Evolutionary conservation across 2,113 vertebrate species (phyloP).

Genomic region (Vicugna pacos): DNA sequence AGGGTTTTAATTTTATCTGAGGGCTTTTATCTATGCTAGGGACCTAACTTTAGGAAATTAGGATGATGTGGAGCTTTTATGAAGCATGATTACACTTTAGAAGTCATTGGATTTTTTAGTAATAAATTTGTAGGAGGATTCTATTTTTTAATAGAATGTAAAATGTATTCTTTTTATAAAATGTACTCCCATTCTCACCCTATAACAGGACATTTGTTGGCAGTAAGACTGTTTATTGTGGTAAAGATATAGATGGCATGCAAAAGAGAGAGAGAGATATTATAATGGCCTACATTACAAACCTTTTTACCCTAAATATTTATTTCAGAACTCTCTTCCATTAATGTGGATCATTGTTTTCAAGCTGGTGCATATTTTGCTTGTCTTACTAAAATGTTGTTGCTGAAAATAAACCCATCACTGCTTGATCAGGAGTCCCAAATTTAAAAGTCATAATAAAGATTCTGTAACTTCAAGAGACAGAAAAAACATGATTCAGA

Average conservation of each 20-base stretch:
- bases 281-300: slow-evolving; percentile 18
- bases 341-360: slow-evolving; percentile 65
- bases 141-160: background rate
- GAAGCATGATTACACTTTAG: slow-evolving; percentile 43
- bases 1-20: slow-evolving; percentile 37
- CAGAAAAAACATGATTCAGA: slow-evolving; percentile 24
- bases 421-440: background rate
- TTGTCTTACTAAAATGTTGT: slow-evolving; percentile 62
- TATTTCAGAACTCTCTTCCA: slow-evolving; percentile 66
- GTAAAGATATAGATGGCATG: background rate
- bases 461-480: background rate
- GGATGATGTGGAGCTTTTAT: slow-evolving; percentile 27
- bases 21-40: slow-evolving; percentile 17
- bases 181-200: background rate
- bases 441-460: slow-evolving; percentile 33
- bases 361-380: slow-evolving; percentile 63
- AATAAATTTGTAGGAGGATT: slow-evolving; percentile 6
- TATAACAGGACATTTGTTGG: background rate
- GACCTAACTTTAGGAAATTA: slow-evolving; percentile 44
- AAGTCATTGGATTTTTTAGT: slow-evolving; percentile 37
- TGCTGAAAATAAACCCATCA: slow-evolving; percentile 52
- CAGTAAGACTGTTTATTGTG: background rate
- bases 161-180: slow-evolving; percentile 1
- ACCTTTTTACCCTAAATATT: background rate
- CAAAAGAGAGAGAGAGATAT: background rate